Base-by-base conservation (phyloP, 2,797 vertebrate species). In the Pogoniulus pusillus region DNA sequence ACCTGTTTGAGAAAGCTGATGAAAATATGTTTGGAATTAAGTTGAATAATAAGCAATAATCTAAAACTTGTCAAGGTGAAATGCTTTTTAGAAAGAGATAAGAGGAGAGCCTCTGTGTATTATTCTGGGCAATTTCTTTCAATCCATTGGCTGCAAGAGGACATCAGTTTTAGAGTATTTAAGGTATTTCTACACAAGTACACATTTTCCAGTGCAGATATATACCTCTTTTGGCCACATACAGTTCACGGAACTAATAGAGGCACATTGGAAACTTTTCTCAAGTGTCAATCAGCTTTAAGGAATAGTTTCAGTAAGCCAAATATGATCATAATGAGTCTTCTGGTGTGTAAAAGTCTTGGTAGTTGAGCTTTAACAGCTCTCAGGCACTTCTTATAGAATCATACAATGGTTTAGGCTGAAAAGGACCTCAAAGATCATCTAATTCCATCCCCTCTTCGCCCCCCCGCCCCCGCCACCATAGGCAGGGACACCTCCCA, bases 291-390 rank as follows among this genome's bases (percentile, higher is more conserved):
- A 12, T 45, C 27, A 37, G 14, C 16, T 68, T 64, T 58, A 82
- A 72, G 41, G 5, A 82, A 20, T 26, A 72, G 13, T 11, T 86
- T 82, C 55, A 49, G 22, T 57, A 39, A 35, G 27, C 71, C 7
- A 9, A n/a, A 16, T 29, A 30, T 7, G 10, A 4, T 41, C 24
- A 24, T 0, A 1, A 4, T 12, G 43, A 64, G 17, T 2, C 10
- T 80, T 74, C 24, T 35, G 7, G 14, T 32, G 20, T 43, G 12
- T 16, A 62, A 7, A 22, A 29, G 27, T 0, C 5, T 7, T 41
- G 8, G 14, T 27, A 54, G 26, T 18, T 32, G 16, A n/a, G 6
- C 5, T 64, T 73, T 51, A 63, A 51, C 5, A 49, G 7, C 24
- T 60, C 37, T 2, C 1, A 24, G 30, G 7, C 45, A 37, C 12